Evolutionary conservation across 2,113 vertebrate genomes (phyloP).

Genomic region (Charina bottae): DNA sequence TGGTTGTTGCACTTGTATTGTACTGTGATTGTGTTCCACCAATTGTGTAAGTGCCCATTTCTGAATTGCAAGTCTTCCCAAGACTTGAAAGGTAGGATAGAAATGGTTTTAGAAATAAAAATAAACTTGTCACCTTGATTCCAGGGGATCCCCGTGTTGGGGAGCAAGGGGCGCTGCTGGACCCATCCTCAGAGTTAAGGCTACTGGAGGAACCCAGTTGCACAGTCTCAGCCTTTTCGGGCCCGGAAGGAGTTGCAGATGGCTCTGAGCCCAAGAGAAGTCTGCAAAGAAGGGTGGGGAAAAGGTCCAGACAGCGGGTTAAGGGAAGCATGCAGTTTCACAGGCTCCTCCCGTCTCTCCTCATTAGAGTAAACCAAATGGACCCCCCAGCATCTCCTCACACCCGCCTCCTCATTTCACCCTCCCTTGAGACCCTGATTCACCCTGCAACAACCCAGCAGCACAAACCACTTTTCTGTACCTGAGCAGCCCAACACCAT

Average conservation of each 20-base stretch:
- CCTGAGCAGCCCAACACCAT: background rate
- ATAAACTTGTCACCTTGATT: slow-evolving; percentile 22
- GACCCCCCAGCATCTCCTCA: background rate
- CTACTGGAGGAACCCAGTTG: slow-evolving; percentile 76
- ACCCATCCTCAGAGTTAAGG: slow-evolving; percentile 76
- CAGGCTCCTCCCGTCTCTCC: background rate
- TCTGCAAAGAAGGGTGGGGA: slow-evolving; percentile 50
- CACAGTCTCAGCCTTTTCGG: slow-evolving; percentile 76
- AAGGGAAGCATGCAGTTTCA: too few species aligned
- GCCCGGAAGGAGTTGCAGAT: slow-evolving; percentile 61
- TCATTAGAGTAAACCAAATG: background rate
- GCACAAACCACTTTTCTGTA: background rate
- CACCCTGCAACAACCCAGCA: background rate
- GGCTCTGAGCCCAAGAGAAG: slow-evolving; percentile 66
- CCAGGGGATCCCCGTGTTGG: background rate
- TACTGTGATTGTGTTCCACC: background rate
- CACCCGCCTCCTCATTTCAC: background rate
- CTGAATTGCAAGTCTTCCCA: background rate
- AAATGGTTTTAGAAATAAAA: background rate
- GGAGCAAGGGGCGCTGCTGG: slow-evolving; percentile 14
- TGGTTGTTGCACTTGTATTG: background rate
- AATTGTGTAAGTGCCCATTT: background rate
- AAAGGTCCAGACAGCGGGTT: background rate
- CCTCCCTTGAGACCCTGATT: background rate
- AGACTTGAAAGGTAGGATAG: background rate